Percentiles rank a stretch among this genome's conserved stretches.
Conservation (phyloP, 1,140 invertebrate genomes). For the Camponotus pennsylvanicus region DNA sequence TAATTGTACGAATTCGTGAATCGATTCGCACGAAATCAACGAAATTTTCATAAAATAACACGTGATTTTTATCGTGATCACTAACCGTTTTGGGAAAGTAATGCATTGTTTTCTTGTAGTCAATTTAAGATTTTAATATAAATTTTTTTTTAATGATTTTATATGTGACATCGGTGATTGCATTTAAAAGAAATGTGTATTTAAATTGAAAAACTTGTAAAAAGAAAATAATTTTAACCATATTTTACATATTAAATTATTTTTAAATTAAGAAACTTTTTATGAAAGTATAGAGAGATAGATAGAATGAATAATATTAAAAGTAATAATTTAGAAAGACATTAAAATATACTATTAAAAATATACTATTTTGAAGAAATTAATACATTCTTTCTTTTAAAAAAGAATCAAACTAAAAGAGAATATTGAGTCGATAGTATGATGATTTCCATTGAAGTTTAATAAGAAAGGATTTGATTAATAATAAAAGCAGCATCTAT, state of each 20-base stretch:
- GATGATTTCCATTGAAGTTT: neutral
- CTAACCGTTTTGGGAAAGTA: conserved; percentile 1
- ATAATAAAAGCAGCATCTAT: conserved; percentile 9
- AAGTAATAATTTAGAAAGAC: neutral
- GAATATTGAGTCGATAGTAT: neutral
- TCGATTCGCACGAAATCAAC: neutral
- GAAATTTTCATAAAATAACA: conserved; percentile 11
- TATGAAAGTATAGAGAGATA: too few species aligned
- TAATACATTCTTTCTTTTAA: neutral
- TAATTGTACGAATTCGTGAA: conserved; percentile 31
- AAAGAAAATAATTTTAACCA: neutral
- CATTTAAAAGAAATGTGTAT: neutral
- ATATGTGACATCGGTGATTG: too few species aligned
- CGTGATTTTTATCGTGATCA: neutral
- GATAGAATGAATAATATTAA: neutral
- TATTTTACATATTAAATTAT: neutral
- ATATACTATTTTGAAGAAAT: conserved; percentile 15
- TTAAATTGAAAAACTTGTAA: neutral
- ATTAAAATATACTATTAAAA: neutral
- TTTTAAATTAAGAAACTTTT: neutral
- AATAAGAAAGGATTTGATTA: neutral
- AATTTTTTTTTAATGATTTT: neutral
- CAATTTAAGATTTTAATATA: neutral
- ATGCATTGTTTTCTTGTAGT: neutral
- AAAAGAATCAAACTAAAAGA: neutral